A percentile compares a stretch with the other conserved stretches of the same genome.
These are phyloP conservation scores for Pangasianodon hypophthalmus DNA, from an alignment of 2,113 vertebrate species.

Conservation along the genomic window DNA sequence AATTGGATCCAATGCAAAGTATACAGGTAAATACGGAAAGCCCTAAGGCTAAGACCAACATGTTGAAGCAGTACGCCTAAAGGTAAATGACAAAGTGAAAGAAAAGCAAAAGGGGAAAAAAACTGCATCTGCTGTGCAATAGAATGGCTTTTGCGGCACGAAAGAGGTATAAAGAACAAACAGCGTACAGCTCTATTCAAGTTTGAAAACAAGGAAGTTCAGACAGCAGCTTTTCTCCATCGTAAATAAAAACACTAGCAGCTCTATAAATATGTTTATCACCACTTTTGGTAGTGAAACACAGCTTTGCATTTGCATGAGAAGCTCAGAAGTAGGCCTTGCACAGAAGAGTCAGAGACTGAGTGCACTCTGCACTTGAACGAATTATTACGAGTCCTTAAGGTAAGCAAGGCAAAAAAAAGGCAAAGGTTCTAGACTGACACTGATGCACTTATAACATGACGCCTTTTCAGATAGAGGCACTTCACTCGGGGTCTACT, in stretches of 20 bases:
- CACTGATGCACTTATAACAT: not conserved
- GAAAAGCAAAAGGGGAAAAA: not conserved
- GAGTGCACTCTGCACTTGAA: not conserved
- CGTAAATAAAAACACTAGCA: conserved; percentile 21
- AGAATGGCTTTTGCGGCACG: conserved; percentile 14
- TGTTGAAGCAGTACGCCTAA: not conserved
- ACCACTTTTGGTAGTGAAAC: conserved; percentile 22
- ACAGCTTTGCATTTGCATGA: not conserved
- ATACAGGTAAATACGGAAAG: not conserved
- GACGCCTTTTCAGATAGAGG: conserved; percentile 13
- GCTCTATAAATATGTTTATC: conserved; percentile 12
- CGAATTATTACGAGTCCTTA: not conserved
- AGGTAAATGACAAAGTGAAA: not conserved
- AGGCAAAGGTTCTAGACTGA: not conserved
- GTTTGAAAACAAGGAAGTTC: conserved; percentile 4
- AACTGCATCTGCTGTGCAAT: not conserved
- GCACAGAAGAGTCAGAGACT: not conserved
- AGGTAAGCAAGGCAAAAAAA: not conserved
- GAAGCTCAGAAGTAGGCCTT: conserved; percentile 5
- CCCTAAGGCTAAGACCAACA: not conserved
- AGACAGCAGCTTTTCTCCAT: conserved; percentile 28
- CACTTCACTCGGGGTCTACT: conserved; percentile 27
- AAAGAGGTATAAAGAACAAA: conserved; percentile 35
- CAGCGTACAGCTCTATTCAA: conserved; percentile 8
- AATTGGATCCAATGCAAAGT: not conserved